Evolutionary conservation across 2,888 invertebrate genomes (phyloP).

Genomic region (Octonoba sinensis): DNA sequence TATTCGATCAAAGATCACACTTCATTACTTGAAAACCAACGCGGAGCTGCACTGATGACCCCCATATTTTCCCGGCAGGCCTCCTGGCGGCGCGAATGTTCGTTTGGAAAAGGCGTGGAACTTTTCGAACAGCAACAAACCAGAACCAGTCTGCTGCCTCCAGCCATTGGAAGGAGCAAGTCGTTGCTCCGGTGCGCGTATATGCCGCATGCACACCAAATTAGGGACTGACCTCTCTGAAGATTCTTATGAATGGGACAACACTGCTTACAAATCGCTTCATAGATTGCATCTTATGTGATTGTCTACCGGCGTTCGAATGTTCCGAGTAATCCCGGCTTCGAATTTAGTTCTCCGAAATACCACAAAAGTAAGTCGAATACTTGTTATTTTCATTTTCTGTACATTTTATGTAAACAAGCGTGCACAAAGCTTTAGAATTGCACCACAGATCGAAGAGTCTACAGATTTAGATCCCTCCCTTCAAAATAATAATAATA

Average conservation of each 20-base stretch:
- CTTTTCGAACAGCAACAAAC: not conserved
- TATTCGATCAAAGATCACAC: too few species aligned
- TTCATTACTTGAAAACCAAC: too few species aligned
- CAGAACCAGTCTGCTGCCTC: slow-evolving; percentile 18
- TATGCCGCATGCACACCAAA: slow-evolving; percentile 16
- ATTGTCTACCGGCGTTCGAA: too few species aligned
- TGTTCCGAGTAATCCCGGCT: too few species aligned
- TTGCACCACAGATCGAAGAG: too few species aligned
- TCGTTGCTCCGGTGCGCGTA: slow-evolving; percentile 22
- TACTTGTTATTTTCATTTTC: too few species aligned
- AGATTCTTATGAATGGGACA: slow-evolving; percentile 13
- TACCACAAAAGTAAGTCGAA: too few species aligned
- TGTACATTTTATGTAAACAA: too few species aligned
- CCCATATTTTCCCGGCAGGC: not conserved
- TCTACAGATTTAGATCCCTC: too few species aligned
- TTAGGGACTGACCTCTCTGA: slow-evolving; percentile 5
- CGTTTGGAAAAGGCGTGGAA: not conserved
- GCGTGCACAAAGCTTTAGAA: too few species aligned
- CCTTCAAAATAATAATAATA: too few species aligned
- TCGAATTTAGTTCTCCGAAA: too few species aligned
- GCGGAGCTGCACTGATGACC: not conserved
- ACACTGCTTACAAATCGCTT: not conserved
- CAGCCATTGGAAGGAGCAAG: not conserved
- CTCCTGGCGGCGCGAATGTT: slow-evolving; percentile 27
- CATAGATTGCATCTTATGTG: not conserved